Conservation (phyloP, 1,140 invertebrate species). For the Hycleus phaleratus region DNA sequence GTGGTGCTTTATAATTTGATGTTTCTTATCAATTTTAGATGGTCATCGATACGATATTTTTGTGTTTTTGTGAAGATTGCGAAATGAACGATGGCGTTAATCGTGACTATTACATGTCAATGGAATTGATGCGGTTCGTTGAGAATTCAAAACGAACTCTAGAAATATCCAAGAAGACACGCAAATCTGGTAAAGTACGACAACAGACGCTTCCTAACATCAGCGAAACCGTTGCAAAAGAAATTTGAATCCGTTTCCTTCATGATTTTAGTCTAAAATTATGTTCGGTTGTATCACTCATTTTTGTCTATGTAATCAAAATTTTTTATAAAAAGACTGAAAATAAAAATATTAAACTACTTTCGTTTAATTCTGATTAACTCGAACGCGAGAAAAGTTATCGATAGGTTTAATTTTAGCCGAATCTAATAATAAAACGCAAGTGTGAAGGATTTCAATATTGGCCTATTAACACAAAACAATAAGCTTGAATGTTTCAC, state of each 20-base stretch:
- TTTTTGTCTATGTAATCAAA: too few species aligned
- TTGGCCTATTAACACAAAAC: too few species aligned
- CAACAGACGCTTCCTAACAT: constrained; percentile 3
- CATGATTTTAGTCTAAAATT: too few species aligned
- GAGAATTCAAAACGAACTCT: constrained; percentile 56
- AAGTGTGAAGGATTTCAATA: too few species aligned
- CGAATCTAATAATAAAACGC: too few species aligned
- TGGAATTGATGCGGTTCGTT: constrained; percentile 63
- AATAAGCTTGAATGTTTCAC: too few species aligned
- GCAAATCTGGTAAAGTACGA: constrained; percentile 1
- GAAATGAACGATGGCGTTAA: constrained; percentile 64
- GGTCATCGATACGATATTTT: constrained; percentile 72
- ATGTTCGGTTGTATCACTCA: too few species aligned
- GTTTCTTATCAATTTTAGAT: constrained; percentile 50
- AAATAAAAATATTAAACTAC: too few species aligned
- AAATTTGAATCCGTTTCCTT: neutral
- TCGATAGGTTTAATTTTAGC: too few species aligned
- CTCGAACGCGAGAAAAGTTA: too few species aligned
- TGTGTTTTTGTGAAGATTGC: constrained; percentile 77
- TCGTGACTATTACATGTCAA: constrained; percentile 67
- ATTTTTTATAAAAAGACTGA: too few species aligned
- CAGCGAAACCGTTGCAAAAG: constrained; percentile 2
- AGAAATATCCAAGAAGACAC: constrained; percentile 13
- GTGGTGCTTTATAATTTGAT: constrained; percentile 10
- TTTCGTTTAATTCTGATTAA: too few species aligned